Evolutionary conservation across 2,888 invertebrate genomes (phyloP).

Genomic region (Parelbella ahira): DNA sequence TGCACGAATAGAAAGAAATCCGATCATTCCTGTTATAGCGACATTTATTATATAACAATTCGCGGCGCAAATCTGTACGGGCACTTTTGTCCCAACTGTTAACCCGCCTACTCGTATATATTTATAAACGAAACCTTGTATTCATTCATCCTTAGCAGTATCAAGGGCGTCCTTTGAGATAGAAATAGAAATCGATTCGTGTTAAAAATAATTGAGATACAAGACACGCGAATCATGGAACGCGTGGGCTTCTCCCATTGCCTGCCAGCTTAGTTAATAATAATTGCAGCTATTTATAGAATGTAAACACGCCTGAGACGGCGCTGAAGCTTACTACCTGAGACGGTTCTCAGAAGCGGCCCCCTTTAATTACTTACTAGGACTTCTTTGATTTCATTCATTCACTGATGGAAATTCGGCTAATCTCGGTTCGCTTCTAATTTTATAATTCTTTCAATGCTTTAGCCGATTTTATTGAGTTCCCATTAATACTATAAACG

Average conservation of each 20-base stretch:
- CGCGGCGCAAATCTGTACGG: no score
- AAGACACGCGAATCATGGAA: constrained; percentile 36
- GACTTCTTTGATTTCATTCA: background rate
- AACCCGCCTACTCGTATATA: constrained; percentile 5
- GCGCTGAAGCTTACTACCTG: no score
- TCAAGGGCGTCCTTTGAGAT: constrained; percentile 15
- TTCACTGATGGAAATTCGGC: background rate
- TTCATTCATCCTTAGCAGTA: constrained; percentile 1
- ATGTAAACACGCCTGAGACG: constrained; percentile 31
- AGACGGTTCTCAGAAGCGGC: constrained; percentile 3
- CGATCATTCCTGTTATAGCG: no score
- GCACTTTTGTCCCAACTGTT: background rate
- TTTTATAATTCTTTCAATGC: no score
- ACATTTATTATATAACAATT: no score
- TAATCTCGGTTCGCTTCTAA: background rate
- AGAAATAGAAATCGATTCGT: constrained; percentile 42
- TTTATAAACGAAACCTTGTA: constrained; percentile 1
- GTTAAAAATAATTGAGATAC: constrained; percentile 43
- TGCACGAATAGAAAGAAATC: no score
- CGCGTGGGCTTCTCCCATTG: constrained; percentile 53
- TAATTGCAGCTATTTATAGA: constrained; percentile 42
- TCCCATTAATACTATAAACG: no score
- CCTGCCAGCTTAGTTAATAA: constrained; percentile 29
- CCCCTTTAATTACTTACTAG: background rate
- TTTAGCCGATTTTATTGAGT: no score